Percentiles rank a stretch among this genome's conserved stretches.
Evolutionary conservation across 2,888 invertebrate species (phyloP).

Genomic region (Trileptium ribeirensis): DNA sequence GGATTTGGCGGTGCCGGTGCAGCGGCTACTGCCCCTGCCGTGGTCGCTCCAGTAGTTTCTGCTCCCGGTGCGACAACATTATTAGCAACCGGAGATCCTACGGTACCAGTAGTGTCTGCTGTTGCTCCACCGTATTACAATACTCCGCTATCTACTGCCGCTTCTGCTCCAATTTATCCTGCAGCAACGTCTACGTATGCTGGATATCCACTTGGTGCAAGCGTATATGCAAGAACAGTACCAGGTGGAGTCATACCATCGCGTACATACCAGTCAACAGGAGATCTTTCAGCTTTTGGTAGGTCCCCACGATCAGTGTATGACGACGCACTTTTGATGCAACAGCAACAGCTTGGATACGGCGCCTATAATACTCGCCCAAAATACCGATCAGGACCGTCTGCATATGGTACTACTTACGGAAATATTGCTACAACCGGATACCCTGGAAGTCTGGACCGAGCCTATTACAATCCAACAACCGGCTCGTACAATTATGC

Average conservation of each 20-base stretch:
- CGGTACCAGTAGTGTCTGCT: neutral
- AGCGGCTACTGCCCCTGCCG: neutral
- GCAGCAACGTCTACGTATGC: neutral
- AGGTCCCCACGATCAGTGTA: neutral
- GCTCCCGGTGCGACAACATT: neutral
- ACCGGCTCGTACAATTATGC: no score
- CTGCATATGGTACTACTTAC: neutral
- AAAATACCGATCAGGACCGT: neutral
- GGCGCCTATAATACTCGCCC: neutral
- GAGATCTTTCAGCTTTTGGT: neutral
- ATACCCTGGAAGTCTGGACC: neutral
- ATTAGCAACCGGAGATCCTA: neutral
- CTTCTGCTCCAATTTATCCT: neutral
- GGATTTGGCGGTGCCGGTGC: neutral
- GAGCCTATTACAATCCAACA: neutral
- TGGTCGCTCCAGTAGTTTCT: neutral
- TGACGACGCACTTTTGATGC: neutral
- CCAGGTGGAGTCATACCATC: neutral
- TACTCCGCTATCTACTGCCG: neutral
- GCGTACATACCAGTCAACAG: neutral
- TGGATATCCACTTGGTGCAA: neutral
- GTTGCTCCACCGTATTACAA: neutral
- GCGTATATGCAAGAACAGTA: neutral
- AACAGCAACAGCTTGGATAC: neutral
- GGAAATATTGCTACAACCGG: neutral